Evolutionary conservation across 2,113 vertebrate species (phyloP), one percentile per base, ranked within the genome.

Genomic region (Albula glossodonta): DNA sequence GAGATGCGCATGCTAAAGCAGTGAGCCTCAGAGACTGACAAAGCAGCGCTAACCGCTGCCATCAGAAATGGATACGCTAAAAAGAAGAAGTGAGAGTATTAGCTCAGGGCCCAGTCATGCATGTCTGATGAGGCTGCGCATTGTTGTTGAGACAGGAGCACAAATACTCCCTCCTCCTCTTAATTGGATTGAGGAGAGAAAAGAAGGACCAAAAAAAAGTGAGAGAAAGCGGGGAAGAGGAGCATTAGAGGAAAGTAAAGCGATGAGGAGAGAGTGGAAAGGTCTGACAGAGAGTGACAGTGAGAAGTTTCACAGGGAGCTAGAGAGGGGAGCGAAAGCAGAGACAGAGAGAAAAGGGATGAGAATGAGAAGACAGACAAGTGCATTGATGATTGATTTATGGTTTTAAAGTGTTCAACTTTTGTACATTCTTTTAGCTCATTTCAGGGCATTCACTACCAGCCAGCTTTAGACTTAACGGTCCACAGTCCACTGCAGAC

Each of bases 81-180:
- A 79, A 5, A 41, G 57, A 51, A 31, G 7, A 17, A 41, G 15
- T 19, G 51, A 13, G 86, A 41, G 57, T 15, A 82, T 82, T 88
- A 86, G 80, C 84, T 87, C 81, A 89, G 88, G 12, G 87, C 50
- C 87, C 83, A 90, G 52, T 90, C 87, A 91, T 88, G 89, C 86
- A 81, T 80, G 49, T 12, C 74, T 88, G 86, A 89, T 86, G 84
- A 86, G 66, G 51, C 25, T 11, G 63, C 83, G 22, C 60, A 51
- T 84, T 51, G 53, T 56, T 13, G 83, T 77, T 31, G 49, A 3
- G 19, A 81, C 22, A 60, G 56, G 49, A 25, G 63, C 51, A 82
- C 78, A 53, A 7, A 17, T 50, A 52, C 52, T 83, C 48, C 78
- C 81, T 82, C 31, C 31, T 41, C 31, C 80, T 57, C 82, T 51